Base-by-base conservation (phyloP, 1,140 invertebrate genomes). In the Drosophila nasuta region DNA sequence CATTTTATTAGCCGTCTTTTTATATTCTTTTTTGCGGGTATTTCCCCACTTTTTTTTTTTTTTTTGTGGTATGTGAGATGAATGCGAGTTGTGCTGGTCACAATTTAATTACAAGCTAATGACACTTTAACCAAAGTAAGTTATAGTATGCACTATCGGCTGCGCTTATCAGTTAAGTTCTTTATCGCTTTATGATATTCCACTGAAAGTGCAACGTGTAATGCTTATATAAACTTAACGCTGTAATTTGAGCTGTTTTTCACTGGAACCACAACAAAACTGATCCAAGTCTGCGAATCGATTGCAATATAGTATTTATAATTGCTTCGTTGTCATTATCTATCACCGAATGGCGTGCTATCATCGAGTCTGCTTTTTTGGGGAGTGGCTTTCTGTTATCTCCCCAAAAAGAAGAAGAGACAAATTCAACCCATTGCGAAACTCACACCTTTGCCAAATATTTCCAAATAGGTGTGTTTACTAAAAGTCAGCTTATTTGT, bases 1-100 rank as follows among this genome's bases (percentile, higher is more conserved):
- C 88, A 86, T 77, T 90, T 91, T 89, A 89, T 90, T 90, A 81
- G 81, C 77, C 68, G 73, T 60, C 68, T 68, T 77, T 41, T 54
- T 35, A 13, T 59, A 45, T 10, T 41, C 11, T 43, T 13, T 43
- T n/a, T 43, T 43, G n/a, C 49, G 54, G 60, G 56, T 70, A 57
- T 48, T 79, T 75, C 54, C 68, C 60, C 64, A 77, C 63, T 79
- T 67, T 60, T 63, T 71, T 20, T 20, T 20, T 20, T 20, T 3
- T 3, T 20, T 25, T 25, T 25, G 20, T 25, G 20, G 20, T 25
- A 25, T 25, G 20, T 25, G 20, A 33, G 41, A 35, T 68, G 15
- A 11, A 4, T 45, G 10, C 45, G 5, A 8, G 15, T 43, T 49
- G 28, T 5, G 25, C 13, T 54, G 8, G 33, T 13, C 64, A 41